Conservation (phyloP, 1,140 invertebrate genomes). For the Neoseiulus cucumeris region DNA sequence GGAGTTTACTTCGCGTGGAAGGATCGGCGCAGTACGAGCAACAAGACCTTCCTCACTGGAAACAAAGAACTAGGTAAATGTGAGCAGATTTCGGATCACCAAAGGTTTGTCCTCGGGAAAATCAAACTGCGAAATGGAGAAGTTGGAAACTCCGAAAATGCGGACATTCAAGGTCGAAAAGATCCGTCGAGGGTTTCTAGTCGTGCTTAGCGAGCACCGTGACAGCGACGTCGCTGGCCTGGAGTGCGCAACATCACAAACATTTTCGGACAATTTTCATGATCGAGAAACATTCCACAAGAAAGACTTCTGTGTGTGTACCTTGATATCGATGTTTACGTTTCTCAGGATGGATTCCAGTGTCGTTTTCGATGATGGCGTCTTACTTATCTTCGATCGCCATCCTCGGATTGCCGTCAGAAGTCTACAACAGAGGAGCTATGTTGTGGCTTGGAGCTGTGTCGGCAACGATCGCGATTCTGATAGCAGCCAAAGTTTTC, state of each 20-base stretch:
- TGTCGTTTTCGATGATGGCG: constrained; percentile 57
- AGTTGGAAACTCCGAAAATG: too few relatives aligned
- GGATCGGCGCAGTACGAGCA: background rate
- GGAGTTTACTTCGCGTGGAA: constrained; percentile 5
- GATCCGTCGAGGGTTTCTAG: too few relatives aligned
- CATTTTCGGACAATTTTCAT: too few relatives aligned
- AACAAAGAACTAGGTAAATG: constrained; percentile 5
- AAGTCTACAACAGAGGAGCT: constrained; percentile 25
- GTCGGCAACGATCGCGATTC: background rate
- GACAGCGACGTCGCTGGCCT: too few relatives aligned
- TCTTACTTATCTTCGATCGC: constrained; percentile 32
- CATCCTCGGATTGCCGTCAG: constrained; percentile 27
- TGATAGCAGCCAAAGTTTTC: background rate
- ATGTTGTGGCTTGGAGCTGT: background rate
- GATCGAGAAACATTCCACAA: too few relatives aligned
- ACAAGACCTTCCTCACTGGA: constrained; percentile 2
- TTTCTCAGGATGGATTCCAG: constrained; percentile 33
- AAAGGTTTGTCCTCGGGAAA: background rate
- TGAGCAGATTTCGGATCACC: background rate
- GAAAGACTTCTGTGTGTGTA: too few relatives aligned
- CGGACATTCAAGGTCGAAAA: too few relatives aligned
- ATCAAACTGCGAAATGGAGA: too few relatives aligned
- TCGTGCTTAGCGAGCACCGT: too few relatives aligned
- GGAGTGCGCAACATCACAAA: too few relatives aligned
- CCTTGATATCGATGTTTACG: too few relatives aligned